These are phyloP conservation scores for Clusia tigrina DNA, from an alignment of 2,888 invertebrate species.

Conservation along the genomic window DNA sequence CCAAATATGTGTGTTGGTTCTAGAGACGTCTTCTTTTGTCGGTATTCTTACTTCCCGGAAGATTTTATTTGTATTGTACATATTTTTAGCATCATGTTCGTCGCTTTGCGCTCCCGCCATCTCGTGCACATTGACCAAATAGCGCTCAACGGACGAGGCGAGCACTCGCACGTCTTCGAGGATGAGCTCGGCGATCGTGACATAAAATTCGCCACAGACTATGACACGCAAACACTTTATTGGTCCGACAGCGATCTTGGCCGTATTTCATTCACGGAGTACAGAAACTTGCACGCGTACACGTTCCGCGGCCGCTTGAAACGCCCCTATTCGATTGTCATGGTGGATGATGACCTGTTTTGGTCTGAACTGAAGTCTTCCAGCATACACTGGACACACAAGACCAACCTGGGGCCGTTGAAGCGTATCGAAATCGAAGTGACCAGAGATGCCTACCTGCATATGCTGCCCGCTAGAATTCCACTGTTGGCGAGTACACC, in stretches of 20 bases:
- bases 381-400: slow-evolving; percentile 71
- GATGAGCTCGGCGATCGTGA: slow-evolving; percentile 59
- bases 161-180: slow-evolving; percentile 59
- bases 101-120: slow-evolving; percentile 67
- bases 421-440: slow-evolving; percentile 57
- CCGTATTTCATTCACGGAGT: slow-evolving; percentile 71
- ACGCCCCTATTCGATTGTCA: slow-evolving; percentile 69
- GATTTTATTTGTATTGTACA: background rate
- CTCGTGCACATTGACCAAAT: slow-evolving; percentile 73
- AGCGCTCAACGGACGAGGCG: slow-evolving; percentile 72
- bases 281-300: slow-evolving; percentile 68
- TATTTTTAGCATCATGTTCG: slow-evolving; percentile 70
- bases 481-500: slow-evolving; percentile 45
- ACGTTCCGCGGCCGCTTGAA: slow-evolving; percentile 65
- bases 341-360: slow-evolving; percentile 73
- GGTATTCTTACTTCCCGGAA: no score
- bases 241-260: slow-evolving; percentile 75
- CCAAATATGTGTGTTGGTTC: no score
- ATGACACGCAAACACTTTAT: slow-evolving; percentile 69
- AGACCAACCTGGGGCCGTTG: slow-evolving; percentile 59
- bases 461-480: slow-evolving; percentile 43
- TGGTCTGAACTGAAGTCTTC: slow-evolving; percentile 72
- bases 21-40: no score
- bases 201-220: slow-evolving; percentile 62
- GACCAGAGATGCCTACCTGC: slow-evolving; percentile 37